Conservation (phyloP, 1,140 invertebrate species). For the Scaptomyza graminum region DNA sequence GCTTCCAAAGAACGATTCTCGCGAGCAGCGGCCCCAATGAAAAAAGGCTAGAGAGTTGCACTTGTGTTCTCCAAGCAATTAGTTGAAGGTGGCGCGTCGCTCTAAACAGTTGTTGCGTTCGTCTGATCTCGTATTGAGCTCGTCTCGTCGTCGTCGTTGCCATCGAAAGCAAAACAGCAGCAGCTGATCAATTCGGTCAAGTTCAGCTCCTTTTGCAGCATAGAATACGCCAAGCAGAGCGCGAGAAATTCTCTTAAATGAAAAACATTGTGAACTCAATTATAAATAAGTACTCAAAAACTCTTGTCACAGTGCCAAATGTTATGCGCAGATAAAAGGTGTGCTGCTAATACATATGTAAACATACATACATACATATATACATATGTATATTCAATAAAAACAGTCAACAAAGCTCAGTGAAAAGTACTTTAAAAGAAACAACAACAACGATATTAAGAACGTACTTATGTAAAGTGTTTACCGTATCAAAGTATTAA, state of each 20-base stretch:
- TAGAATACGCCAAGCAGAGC: conserved; percentile 6
- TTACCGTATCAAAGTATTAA: neutral
- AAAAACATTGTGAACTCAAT: conserved; percentile 36
- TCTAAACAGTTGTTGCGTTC: conserved; percentile 53
- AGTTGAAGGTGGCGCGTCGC: conserved; percentile 67
- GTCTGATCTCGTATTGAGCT: conserved; percentile 13
- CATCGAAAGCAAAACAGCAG: conserved; percentile 8
- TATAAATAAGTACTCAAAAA: conserved; percentile 44
- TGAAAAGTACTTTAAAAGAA: neutral
- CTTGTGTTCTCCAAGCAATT: conserved; percentile 36
- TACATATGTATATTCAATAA: conserved; percentile 8
- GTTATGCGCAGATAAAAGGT: conserved; percentile 51
- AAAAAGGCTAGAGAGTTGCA: conserved; percentile 3
- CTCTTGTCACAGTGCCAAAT: conserved; percentile 71
- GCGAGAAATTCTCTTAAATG: neutral
- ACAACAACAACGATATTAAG: neutral
- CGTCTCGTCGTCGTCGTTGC: too few species aligned
- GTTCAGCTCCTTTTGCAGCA: conserved; percentile 56
- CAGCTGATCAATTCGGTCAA: conserved; percentile 71
- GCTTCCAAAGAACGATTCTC: conserved; percentile 11
- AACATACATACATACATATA: too few species aligned
- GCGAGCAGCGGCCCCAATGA: neutral
- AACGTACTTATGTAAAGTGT: conserved; percentile 34
- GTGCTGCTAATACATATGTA: conserved; percentile 23
- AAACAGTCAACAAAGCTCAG: conserved; percentile 31